A percentile compares a stretch with the other conserved stretches of the same genome.
phyloP scores from a whole-genome alignment of 2,113 vertebrate species.

The Beaufortia kweichowensis region DNA sequence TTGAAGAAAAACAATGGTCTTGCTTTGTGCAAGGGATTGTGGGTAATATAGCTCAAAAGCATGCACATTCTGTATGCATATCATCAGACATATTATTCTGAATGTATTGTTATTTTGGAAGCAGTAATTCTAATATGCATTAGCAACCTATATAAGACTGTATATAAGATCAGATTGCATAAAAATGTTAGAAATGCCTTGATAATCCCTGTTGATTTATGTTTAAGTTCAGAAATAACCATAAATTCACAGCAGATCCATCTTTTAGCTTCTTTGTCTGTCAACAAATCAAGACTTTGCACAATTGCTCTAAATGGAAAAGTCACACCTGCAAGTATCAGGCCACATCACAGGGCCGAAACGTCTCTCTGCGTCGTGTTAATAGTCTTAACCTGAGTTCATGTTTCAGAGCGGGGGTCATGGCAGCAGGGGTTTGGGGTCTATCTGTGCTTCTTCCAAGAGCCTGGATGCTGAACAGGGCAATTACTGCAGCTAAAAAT shows the following conservation, averaged over 20 bases:
- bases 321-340: conserved; percentile 53
- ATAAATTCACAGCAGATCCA: background rate
- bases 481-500: conserved; percentile 81
- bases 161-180: background rate
- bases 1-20: too few species aligned
- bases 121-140: background rate
- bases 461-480: conserved; percentile 72
- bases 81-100: background rate
- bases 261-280: background rate
- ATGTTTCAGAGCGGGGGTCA: conserved; percentile 66
- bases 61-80: background rate
- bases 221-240: background rate
- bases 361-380: conserved; percentile 71
- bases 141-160: background rate
- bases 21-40: background rate
- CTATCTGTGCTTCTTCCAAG: conserved; percentile 61
- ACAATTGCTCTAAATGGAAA: conserved; percentile 63
- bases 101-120: background rate
- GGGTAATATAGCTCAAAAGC: background rate
- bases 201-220: too few species aligned
- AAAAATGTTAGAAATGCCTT: background rate
- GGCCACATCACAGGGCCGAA: conserved; percentile 53
- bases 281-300: background rate
- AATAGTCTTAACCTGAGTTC: conserved; percentile 73
- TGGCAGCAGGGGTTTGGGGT: conserved; percentile 59